phyloP scores from a whole-genome alignment of 2,113 vertebrate species.

The Scortum barcoo region DNA sequence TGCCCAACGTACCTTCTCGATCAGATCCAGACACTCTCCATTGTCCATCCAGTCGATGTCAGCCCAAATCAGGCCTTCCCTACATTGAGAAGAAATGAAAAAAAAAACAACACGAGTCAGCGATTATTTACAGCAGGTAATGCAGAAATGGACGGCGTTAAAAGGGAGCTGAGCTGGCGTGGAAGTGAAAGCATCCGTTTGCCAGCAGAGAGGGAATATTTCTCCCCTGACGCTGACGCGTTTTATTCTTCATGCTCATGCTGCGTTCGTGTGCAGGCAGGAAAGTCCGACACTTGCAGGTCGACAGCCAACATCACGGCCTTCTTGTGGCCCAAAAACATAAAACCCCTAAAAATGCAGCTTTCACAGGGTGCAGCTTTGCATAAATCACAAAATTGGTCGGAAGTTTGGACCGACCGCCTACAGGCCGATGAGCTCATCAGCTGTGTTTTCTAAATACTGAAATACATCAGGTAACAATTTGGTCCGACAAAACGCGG shows the following conservation, averaged over 20 bases:
- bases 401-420: not conserved
- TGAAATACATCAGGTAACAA: not conserved
- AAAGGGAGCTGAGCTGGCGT: too few species aligned
- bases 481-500: not conserved
- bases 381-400: not conserved
- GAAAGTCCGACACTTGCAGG: too few species aligned
- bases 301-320: not conserved
- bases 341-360: not conserved
- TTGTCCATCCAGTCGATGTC: conserved; percentile 99
- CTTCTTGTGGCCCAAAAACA: too few species aligned
- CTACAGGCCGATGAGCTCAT: not conserved
- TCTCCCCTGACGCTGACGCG: too few species aligned
- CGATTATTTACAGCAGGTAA: not conserved
- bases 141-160: not conserved
- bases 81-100: too few species aligned
- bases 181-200: not conserved
- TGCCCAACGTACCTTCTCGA: conserved; percentile 91
- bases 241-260: too few species aligned
- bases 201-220: not conserved
- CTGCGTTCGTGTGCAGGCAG: too few species aligned
- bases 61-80: conserved; percentile 95
- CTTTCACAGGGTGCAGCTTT: not conserved
- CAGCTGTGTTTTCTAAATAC: not conserved
- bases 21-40: conserved; percentile 96
- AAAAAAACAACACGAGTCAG: not conserved